phyloP scores from a whole-genome alignment of 2,888 invertebrate genomes.

The Drosophila emarginata region DNA sequence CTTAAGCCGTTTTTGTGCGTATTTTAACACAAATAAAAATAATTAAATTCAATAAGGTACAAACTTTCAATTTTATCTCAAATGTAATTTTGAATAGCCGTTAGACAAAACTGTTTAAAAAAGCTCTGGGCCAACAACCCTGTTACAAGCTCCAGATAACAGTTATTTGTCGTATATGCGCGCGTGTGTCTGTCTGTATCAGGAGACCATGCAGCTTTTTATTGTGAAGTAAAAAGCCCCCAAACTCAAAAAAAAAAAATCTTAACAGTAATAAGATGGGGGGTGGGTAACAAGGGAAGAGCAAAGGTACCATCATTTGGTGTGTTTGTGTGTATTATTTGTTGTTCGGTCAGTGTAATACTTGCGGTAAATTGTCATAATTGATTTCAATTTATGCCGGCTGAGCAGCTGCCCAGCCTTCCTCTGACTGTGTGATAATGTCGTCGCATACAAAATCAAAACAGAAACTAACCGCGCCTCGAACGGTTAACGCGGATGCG shows the following conservation, averaged over 20 bases:
- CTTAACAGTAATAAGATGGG: background rate
- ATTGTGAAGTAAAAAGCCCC: background rate
- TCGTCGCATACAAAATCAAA: conserved; percentile 51
- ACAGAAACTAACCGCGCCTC: conserved; percentile 35
- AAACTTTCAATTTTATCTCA: too few relatives aligned
- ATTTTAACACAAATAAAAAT: background rate
- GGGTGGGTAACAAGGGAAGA: background rate
- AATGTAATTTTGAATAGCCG: background rate
- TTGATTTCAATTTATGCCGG: conserved; percentile 60
- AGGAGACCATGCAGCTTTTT: conserved; percentile 14
- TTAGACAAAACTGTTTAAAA: background rate
- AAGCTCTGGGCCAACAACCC: background rate
- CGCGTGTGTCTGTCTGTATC: background rate
- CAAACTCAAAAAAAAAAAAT: too few relatives aligned
- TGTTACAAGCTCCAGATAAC: background rate
- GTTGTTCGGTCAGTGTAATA: conserved; percentile 11
- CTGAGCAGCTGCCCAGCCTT: background rate
- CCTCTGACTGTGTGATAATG: background rate
- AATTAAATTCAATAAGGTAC: background rate
- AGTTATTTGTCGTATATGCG: conserved; percentile 1
- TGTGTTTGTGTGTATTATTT: background rate
- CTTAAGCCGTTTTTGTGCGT: background rate
- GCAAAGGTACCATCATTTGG: background rate
- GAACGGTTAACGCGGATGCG: conserved; percentile 37
- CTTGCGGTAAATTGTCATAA: conserved; percentile 51